Base-by-base conservation (phyloP, 1,140 invertebrate genomes). In the Heterodera schachtii region DNA sequence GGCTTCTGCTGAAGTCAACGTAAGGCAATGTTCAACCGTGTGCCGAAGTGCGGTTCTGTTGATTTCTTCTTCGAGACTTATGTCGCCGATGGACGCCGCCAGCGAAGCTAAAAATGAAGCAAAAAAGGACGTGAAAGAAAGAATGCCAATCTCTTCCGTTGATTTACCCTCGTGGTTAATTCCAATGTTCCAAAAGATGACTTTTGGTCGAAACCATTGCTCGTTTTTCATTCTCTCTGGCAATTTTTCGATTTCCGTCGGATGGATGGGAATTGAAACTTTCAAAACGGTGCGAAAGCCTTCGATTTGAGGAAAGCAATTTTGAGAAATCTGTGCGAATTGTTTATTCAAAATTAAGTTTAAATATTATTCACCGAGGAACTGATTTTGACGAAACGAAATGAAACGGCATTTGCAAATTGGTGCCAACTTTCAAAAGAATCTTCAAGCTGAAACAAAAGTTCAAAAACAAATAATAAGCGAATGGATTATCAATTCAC, bases 191-290 rank as follows among this genome's bases (percentile, higher is more conserved):
- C 86, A 87, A 71, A 80, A 88, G 9, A 80, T 57, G 16, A 84
- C 88, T 47, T 46, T 52, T 11, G 88, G 83, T 43, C 75, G 73
- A 75, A 88, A 89, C 67, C 73, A 73, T 71, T 85, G 79, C n/a
- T 84, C 82, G 13, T 78, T 77, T n/a, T 73, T 74, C 31, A 81
- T 41, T 46, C 46, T 49, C 13, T 66, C 41, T 13, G 87, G 86
- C 8, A 89, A 73, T 46, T 78, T 74, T 71, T 79, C 81, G 44
- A 88, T 83, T 60, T 81, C 64, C 5, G 76, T 75, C 43, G 81
- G 75, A 57, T 83, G 84, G 16, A 89, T 60, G n/a, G 88, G 89
- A 70, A 89, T 88, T 19, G 87, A 79, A 31, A 88, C 75, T 49
- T 79, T 52, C 52, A 87, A 57, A n/a, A 73, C 49, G 31, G 69